phyloP scores from a whole-genome alignment of 92 coral and sea anemone species.

The Zoanthus gigantus region DNA sequence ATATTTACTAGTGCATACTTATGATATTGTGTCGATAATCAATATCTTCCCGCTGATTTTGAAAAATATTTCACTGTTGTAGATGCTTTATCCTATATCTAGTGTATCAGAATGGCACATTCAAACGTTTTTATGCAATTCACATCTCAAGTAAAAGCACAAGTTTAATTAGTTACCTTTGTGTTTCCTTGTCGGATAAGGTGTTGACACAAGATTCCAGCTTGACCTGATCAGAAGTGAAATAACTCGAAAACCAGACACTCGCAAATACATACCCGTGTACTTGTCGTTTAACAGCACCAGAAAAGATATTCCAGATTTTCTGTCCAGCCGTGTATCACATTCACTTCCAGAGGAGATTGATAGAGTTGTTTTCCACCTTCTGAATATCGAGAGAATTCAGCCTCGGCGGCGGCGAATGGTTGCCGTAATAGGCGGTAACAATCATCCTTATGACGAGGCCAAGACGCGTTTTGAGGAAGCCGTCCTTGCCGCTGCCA shows the following conservation, averaged over 20 bases:
- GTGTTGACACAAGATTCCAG: slow-evolving; percentile 70
- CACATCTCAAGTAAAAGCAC: no score
- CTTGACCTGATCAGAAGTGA: slow-evolving; percentile 79
- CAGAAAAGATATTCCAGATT: slow-evolving; percentile 71
- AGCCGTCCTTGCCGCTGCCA: slow-evolving; percentile 49
- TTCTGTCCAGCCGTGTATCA: slow-evolving; percentile 67
- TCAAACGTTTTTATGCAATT: no score
- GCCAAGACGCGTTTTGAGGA: slow-evolving; percentile 66
- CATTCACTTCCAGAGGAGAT: slow-evolving; percentile 74
- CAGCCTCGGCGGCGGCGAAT: slow-evolving; percentile 79
- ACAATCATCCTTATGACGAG: slow-evolving; percentile 76
- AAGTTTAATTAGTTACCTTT: neutral
- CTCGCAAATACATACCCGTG: slow-evolving; percentile 74
- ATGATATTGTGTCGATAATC: no score
- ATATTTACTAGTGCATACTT: no score
- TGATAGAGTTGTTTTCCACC: slow-evolving; percentile 75
- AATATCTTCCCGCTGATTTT: no score
- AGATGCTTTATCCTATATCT: no score
- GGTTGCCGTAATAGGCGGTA: slow-evolving; percentile 78
- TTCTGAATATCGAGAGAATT: slow-evolving; percentile 75
- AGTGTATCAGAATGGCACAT: no score
- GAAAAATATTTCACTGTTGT: no score
- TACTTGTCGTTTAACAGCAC: slow-evolving; percentile 75
- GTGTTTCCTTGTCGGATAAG: slow-evolving; percentile 30
- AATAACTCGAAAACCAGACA: slow-evolving; percentile 71